These are phyloP conservation scores for Galerucella pusilla DNA, from an alignment of 2,888 invertebrate species.

Conservation along the genomic window DNA sequence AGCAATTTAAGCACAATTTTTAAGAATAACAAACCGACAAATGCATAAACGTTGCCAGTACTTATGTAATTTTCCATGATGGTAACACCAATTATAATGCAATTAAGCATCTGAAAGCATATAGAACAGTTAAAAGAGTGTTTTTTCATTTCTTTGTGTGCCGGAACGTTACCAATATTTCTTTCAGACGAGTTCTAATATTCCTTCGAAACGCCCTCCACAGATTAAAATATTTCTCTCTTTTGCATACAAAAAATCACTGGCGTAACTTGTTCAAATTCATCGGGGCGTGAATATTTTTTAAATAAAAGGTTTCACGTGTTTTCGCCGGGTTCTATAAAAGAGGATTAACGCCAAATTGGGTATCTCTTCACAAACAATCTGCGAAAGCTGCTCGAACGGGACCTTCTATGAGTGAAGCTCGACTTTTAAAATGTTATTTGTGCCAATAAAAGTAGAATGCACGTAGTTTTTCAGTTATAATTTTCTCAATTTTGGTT, in stretches of 20 bases:
- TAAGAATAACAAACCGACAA: constrained; percentile 16
- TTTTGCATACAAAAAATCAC: constrained; percentile 56
- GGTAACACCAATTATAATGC: constrained; percentile 59
- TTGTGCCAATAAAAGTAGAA: no score
- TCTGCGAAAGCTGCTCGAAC: no score
- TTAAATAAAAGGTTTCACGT: background rate
- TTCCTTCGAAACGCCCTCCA: constrained; percentile 60
- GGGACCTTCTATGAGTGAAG: no score
- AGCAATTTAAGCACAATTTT: constrained; percentile 4
- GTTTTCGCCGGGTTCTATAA: no score
- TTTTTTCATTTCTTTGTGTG: constrained; percentile 33
- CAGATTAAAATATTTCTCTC: constrained; percentile 63
- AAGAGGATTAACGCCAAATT: no score
- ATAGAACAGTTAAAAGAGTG: constrained; percentile 16
- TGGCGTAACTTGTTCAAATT: background rate
- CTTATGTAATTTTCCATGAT: constrained; percentile 45
- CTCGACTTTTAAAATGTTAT: no score
- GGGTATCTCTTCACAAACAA: no score
- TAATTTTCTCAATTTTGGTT: no score
- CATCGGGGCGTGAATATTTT: background rate
- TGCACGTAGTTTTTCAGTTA: no score
- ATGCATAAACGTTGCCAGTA: constrained; percentile 39
- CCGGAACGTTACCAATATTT: constrained; percentile 58
- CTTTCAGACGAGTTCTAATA: constrained; percentile 60
- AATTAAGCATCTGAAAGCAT: constrained; percentile 49